phyloP scores from a whole-genome alignment of 2,797 vertebrate species.

The Fringilla coelebs region DNA sequence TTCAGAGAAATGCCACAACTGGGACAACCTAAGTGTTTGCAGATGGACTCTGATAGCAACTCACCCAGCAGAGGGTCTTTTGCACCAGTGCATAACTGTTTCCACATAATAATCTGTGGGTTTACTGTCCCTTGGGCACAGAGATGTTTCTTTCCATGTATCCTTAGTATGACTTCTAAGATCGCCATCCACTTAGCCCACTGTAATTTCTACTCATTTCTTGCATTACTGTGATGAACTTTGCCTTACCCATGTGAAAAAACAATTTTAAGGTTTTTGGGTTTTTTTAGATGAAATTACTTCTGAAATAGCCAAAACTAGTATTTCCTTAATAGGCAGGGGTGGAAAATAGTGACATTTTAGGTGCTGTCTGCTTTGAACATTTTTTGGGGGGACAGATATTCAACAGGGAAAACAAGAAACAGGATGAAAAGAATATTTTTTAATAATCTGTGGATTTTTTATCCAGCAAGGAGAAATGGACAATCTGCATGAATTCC shows the following conservation, averaged over 20 bases:
- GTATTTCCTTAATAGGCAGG: background rate
- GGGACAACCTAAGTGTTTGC: background rate
- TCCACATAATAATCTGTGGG: background rate
- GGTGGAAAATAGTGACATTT: background rate
- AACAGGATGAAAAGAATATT: background rate
- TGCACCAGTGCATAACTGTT: background rate
- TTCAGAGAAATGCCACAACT: background rate
- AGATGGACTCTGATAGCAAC: background rate
- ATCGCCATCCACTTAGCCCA: background rate
- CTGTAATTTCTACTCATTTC: background rate
- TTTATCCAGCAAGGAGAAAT: background rate
- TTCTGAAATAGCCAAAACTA: background rate
- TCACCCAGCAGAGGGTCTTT: background rate
- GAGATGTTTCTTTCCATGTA: background rate
- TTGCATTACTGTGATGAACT: background rate
- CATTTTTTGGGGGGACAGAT: background rate
- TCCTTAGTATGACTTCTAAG: background rate
- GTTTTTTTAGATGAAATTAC: background rate
- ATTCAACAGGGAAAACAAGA: background rate
- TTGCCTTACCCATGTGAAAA: background rate
- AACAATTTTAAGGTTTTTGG: background rate
- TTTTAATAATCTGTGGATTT: background rate
- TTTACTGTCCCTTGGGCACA: background rate
- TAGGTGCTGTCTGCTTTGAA: background rate
- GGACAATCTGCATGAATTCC: background rate